Conservation (phyloP, 2,888 invertebrate species). For the Amiota mariae region DNA sequence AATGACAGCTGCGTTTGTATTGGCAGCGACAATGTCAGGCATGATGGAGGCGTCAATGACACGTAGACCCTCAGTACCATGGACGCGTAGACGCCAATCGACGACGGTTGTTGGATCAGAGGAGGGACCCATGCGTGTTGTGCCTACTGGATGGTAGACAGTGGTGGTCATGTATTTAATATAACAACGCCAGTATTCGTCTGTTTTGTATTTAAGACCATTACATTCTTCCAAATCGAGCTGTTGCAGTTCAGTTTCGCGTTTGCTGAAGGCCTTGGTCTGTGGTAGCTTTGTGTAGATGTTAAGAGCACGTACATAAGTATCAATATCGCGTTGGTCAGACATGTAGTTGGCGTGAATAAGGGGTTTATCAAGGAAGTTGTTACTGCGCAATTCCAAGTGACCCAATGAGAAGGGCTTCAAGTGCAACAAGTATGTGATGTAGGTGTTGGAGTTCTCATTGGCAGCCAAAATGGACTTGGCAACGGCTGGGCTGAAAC, state of each 20-base stretch:
- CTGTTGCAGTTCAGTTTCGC: slow-evolving; percentile 75
- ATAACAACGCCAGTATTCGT: slow-evolving; percentile 91
- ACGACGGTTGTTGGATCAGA: slow-evolving; percentile 75
- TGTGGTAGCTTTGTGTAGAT: slow-evolving; percentile 69
- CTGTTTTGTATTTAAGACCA: slow-evolving; percentile 79
- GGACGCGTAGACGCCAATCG: slow-evolving; percentile 76
- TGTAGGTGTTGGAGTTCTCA: slow-evolving; percentile 64
- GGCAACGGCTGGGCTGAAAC: slow-evolving; percentile 66
- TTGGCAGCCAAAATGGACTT: slow-evolving; percentile 69
- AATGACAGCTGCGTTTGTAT: slow-evolving; percentile 78
- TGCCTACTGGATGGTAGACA: slow-evolving; percentile 83
- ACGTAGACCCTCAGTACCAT: slow-evolving; percentile 75
- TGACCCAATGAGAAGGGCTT: slow-evolving; percentile 75
- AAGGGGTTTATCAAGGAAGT: slow-evolving; percentile 76
- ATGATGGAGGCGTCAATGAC: slow-evolving; percentile 81
- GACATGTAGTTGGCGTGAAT: slow-evolving; percentile 78
- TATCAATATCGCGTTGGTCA: slow-evolving; percentile 75
- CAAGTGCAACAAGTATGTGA: slow-evolving; percentile 67
- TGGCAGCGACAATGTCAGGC: slow-evolving; percentile 78
- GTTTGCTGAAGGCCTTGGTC: slow-evolving; percentile 72
- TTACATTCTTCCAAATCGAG: slow-evolving; percentile 87
- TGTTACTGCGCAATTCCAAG: slow-evolving; percentile 74
- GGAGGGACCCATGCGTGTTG: slow-evolving; percentile 78
- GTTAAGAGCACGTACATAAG: slow-evolving; percentile 68
- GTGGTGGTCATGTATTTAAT: slow-evolving; percentile 85